A percentile compares a stretch with the other conserved stretches of the same genome.
phyloP scores from a whole-genome alignment of 2,113 vertebrate genomes.

The human (Homo sapiens) region DNA sequence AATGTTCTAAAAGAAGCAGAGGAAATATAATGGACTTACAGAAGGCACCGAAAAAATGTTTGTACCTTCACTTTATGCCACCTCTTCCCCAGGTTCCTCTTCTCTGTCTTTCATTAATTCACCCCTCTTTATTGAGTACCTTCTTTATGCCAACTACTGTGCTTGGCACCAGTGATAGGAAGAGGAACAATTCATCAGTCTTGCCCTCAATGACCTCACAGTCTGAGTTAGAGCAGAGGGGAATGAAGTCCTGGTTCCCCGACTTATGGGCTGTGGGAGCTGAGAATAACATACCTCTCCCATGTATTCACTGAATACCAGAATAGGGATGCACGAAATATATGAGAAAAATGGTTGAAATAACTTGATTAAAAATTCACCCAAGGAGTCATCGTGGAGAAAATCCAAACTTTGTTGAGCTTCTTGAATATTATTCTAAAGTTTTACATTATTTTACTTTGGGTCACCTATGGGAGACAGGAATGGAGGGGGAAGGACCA shows the following conservation, averaged over 20 bases:
- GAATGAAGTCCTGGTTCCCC: not conserved
- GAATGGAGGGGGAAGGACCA: not conserved
- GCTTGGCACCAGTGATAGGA: not conserved
- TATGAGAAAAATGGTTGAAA: not conserved
- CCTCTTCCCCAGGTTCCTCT: not conserved
- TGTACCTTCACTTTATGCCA: not conserved
- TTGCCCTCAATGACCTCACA: not conserved
- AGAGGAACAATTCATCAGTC: not conserved
- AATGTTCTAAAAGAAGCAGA: not conserved
- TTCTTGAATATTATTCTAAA: not conserved
- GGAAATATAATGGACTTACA: not conserved
- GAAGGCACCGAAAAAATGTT: not conserved
- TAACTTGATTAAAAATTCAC: not conserved
- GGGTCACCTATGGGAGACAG: not conserved
- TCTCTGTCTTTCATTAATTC: not conserved
- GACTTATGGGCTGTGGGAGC: not conserved
- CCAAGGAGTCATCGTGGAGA: not conserved
- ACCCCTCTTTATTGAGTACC: not conserved
- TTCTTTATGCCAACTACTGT: not conserved
- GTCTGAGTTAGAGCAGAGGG: not conserved
- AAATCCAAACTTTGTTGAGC: not conserved
- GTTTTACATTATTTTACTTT: conserved; percentile 2
- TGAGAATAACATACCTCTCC: not conserved
- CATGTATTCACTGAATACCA: not conserved
- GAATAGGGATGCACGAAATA: not conserved